Base-by-base conservation (phyloP, 2,113 vertebrate species). In the Heptranchias perlo region DNA sequence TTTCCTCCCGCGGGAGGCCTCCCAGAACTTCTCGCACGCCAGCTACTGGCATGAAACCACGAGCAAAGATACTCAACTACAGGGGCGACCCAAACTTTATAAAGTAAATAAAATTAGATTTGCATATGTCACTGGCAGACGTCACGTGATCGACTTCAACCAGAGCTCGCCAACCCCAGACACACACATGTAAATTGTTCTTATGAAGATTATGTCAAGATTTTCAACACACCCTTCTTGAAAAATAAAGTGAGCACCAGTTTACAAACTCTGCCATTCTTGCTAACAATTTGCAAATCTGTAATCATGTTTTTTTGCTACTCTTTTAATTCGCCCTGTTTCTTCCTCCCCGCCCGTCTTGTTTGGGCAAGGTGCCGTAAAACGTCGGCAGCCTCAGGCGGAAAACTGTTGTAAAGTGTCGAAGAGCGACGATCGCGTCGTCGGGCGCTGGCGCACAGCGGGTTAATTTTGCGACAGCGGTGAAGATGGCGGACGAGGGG, bases 401-500 rank as follows among this genome's bases (percentile, higher is more conserved):
- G 92, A 7, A 44, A 69, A 64, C 64, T 95, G 94, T 23, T 64
- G 64, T 49, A 7, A 47, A 95, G 47, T 0, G 94, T 11, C 8
- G 47, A 0, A 6, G 31, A 11, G 31, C 2, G 8, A 92, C 21
- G 84, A 18, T 44, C 44, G 23, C 44, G 84, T 7, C 10, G 31
- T 78, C 28, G 82, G 44, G 13, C 82, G 21, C 47, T 7, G 52
- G n/a, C 39, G 1, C 8, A 23, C 25, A 35, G 16, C 18, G 44
- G 84, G 4, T 49, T 97, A 96, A 96, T 54, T 97, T 97, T 97
- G 97, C 97, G 97, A 97, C 97, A 97, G 96, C 97, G 54, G 96
- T 96, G 96, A 98, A 98, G 96, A 98, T 98, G 98, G 98, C 98
- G 98, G 96, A 96, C 67, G 96, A 97, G 96, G 96, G 14, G 25